A percentile compares a stretch with the other conserved stretches of the same genome.
phyloP scores from a whole-genome alignment of 2,113 vertebrate species.

The Bufo gargarizans region DNA sequence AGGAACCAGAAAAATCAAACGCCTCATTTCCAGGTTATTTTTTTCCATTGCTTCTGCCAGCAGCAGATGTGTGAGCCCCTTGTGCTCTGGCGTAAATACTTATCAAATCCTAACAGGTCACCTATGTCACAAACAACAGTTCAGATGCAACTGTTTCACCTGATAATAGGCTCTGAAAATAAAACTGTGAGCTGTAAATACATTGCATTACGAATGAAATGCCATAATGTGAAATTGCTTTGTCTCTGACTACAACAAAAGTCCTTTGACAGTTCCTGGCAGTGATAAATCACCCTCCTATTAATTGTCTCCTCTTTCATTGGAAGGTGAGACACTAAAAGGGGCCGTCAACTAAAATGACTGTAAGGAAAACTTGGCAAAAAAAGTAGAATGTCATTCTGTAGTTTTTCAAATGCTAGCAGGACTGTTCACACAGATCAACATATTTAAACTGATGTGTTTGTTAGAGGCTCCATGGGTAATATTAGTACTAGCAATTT shows the following conservation, averaged over 20 bases:
- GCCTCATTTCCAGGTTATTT: slow-evolving; percentile 99
- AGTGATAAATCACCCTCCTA: slow-evolving; percentile 99
- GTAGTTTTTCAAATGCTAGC: slow-evolving; percentile 80
- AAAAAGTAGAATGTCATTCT: slow-evolving; percentile 85
- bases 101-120: slow-evolving; percentile 99
- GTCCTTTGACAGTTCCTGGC: slow-evolving; percentile 99
- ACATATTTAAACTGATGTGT: slow-evolving; percentile 82
- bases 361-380: slow-evolving; percentile 99
- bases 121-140: slow-evolving; percentile 99
- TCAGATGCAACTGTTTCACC: slow-evolving; percentile 98
- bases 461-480: slow-evolving; percentile 69
- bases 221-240: slow-evolving; percentile 99
- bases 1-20: slow-evolving; percentile 93
- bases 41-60: slow-evolving; percentile 95
- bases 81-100: slow-evolving; percentile 90
- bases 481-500: neutral
- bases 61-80: slow-evolving; percentile 98
- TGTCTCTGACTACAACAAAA: slow-evolving; percentile 97
- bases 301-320: slow-evolving; percentile 99
- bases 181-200: slow-evolving; percentile 99
- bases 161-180: slow-evolving; percentile 99
- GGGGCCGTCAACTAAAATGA: slow-evolving; percentile 96
- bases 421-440: slow-evolving; percentile 77
- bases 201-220: slow-evolving; percentile 99
- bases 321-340: slow-evolving; percentile 98